Evolutionary conservation across 2,113 vertebrate species (phyloP), one percentile per base, ranked within the genome.

Genomic region (Nanorana parkeri): DNA sequence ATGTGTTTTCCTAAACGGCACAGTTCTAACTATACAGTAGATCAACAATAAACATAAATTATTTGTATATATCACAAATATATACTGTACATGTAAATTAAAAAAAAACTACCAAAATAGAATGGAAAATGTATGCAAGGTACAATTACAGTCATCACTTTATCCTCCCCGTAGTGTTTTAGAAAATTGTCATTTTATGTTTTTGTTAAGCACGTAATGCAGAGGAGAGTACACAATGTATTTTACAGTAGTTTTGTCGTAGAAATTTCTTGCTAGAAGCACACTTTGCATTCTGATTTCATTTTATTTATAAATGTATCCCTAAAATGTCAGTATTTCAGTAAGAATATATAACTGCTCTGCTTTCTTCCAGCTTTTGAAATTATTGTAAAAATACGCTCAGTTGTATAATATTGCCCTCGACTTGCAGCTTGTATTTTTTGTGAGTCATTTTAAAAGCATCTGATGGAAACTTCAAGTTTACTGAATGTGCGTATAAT

Each of bases 121-220:
- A 20, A n/a, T 47, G 8, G 36, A 0, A 60, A 60, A 60, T 75
- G 20, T 28, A 19, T 26, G 17, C 52, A 28, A 55, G 16, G 56
- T 15, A 15, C 36, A n/a, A 17, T 10, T 36, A 36, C 20, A 24
- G 56, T 32, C 41, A 58, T 8, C 13, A 36, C 32, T 28, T 74
- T 3, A 32, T 56, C 55, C 4, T 24, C 21, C 21, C 55, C 8
- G 29, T 73, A 16, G 23, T 21, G 19, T 11, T 20, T 63, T 24
- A 63, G 60, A 63, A 75, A 36, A 75, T 36, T 60, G 29, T 63
- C 20, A 32, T 32, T 21, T 20, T 32, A 58, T 60, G 58, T 29
- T 26, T 58, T 54, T 74, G 19, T 32, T 58, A n/a, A 58, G 52
- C 55, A 74, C 60, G 72, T 20, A 2, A 0, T 68, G 36, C 29